Conservation (phyloP, 30 jellyfish, hydroid and myxozoan genomes). For the Sanderia malayensis region DNA sequence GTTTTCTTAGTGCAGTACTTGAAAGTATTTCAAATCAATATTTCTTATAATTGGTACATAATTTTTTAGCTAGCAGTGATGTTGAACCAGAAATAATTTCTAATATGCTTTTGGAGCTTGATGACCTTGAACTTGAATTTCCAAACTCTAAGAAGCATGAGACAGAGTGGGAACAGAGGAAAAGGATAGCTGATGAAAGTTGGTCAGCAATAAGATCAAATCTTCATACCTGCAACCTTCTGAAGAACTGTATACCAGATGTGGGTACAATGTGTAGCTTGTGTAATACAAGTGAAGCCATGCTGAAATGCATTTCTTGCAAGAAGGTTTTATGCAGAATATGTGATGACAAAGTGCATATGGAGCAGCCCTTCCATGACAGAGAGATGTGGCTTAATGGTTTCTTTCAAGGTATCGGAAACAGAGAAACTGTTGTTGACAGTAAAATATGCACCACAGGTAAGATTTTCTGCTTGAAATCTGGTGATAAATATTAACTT, state of each 20-base stretch:
- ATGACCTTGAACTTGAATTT: conserved; percentile 10
- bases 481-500: conserved; percentile 1
- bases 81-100: background rate
- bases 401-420: conserved; percentile 23
- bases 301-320: conserved; percentile 15
- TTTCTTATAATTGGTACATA: background rate
- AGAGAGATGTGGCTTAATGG: conserved; percentile 31
- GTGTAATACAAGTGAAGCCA: background rate
- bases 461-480: background rate
- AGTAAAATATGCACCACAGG: conserved; percentile 5
- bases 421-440: conserved; percentile 5
- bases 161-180: conserved; percentile 29
- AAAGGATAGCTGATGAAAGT: conserved; percentile 8
- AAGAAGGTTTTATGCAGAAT: background rate
- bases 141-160: conserved; percentile 5
- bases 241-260: conserved; percentile 14
- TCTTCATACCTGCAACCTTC: background rate
- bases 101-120: conserved; percentile 18
- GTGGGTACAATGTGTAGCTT: background rate
- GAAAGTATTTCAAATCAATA: background rate
- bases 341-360: conserved; percentile 13
- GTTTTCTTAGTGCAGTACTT: background rate
- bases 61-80: background rate
- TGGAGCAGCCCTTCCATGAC: conserved; percentile 26
- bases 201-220: conserved; percentile 10